Base-by-base conservation (phyloP, 2,113 vertebrate species). In the Stegostoma tigrinum region DNA sequence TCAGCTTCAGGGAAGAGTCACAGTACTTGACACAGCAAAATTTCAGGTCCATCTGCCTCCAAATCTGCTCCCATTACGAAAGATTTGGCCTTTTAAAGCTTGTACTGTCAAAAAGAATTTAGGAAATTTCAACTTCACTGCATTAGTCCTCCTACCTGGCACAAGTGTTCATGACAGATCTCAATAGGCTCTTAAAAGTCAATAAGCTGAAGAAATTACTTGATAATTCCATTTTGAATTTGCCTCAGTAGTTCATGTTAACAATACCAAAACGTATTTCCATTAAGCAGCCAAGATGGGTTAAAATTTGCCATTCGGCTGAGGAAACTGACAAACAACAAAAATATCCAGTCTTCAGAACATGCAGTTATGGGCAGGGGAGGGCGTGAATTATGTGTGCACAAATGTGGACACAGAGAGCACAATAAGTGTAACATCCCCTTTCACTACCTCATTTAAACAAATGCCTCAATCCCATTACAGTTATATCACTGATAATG, bases 121-220 rank as follows among this genome's bases (percentile, higher is more conserved):
- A 72, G 94, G 42, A 95, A 95, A 95, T 95, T 42, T 48, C 93
- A 95, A 68, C 23, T 67, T 67, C 68, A 75, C 94, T 52, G 68
- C 42, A 17, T 52, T 95, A 72, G 93, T 70, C 93, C 72, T 72
- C 67, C 66, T 24, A 94, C 66, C 68, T 94, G 38, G 48, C 64
- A 48, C 67, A 70, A 70, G 23, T 95, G 42, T 72, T 95, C 27
- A 75, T 24, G 19, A 75, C 52, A 15, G 27, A 72, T 17, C 24
- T 95, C 67, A 95, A 72, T 52, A 48, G 67, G 42, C 27, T 95
- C 94, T 95, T 95, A 24, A 52, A 48, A 52, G 38, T 72, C 23
- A 95, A 70, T 67, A 48, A 68, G 67, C 70, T 70, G 93, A 72
- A 67, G 91, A 70, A 95, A 95, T 72, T 38, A 48, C 67, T 72